Evolutionary conservation across 1,140 invertebrate species (phyloP), one percentile per base, ranked within the genome.

Genomic region (Achroia grisella): DNA sequence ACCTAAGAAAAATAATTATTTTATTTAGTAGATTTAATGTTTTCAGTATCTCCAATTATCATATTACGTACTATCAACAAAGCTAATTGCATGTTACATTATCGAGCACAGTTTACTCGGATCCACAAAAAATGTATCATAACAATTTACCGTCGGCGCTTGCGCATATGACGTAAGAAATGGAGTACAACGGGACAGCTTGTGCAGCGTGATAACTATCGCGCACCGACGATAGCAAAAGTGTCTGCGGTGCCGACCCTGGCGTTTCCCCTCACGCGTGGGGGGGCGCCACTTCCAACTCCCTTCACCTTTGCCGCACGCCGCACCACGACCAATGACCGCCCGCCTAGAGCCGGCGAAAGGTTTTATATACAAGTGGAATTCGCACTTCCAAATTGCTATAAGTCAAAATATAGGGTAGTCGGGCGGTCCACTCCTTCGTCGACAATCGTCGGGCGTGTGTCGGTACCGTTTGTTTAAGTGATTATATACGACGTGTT

Each of bases 391-490:
- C 71, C 73, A 76, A 79, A 79, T 78, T 78, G 79, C 78, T 84
- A 87, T 80, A 86, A 85, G 76, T 87, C 78, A 83, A 86, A 87
- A 87, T 86, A 84, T 87, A 87, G 85, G 74, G 79, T 85, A 85
- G 75, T 80, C 82, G 82, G 77, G 66, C 79, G 80, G 82, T 76
- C 71, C 75, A 75, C 53, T 82, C 69, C 62, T 53, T 57, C 55
- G 59, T 58, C 46, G 65, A 51, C 58, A 52, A 56, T 51, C 44
- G 54, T 35, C 60, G 56, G 54, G 40, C 45, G 65, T 62, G 58
- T 56, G 48, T 44, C 48, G 44, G 31, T 53, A 48, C 39, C 36
- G 45, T 43, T 50, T 48, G 43, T 59, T 55, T 42, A 50, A 62
- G 61, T 44, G 52, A 43, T 49, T 42, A 43, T 44, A 64, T 62